phyloP scores from a whole-genome alignment of 2,113 vertebrate species.

The Helogale parvula region DNA sequence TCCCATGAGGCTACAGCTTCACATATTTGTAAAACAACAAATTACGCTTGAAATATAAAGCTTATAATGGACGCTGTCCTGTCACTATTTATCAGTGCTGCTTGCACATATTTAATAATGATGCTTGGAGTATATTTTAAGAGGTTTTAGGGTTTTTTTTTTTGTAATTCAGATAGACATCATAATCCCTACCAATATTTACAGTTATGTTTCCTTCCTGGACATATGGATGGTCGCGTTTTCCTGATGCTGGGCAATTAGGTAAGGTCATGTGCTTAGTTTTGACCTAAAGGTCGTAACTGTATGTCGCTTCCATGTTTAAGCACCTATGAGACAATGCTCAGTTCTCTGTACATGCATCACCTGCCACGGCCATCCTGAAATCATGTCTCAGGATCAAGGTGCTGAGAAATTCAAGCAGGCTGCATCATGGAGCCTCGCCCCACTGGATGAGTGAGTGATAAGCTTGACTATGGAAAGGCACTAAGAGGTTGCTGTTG shows the following conservation, averaged over 20 bases:
- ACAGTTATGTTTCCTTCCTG: background rate
- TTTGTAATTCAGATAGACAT: background rate
- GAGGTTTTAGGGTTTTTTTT: background rate
- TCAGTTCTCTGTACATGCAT: background rate
- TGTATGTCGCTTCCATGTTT: background rate
- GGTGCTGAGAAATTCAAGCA: background rate
- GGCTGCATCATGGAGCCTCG: background rate
- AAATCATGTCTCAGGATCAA: background rate
- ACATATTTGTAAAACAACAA: background rate
- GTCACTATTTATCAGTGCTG: background rate
- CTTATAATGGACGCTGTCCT: background rate
- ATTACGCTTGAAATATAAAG: slow-evolving; percentile 9
- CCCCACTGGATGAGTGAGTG: background rate
- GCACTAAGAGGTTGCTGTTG: background rate
- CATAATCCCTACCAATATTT: background rate
- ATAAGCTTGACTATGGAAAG: background rate
- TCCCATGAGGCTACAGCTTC: background rate
- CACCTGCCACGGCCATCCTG: background rate
- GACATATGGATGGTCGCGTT: background rate
- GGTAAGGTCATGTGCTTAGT: background rate
- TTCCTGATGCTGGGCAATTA: background rate
- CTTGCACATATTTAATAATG: slow-evolving; percentile 15
- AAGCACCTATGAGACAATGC: background rate
- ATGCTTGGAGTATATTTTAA: slow-evolving; percentile 29
- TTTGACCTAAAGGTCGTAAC: background rate